Evolutionary conservation across 2,797 vertebrate species (phyloP).

Genomic region (Gadopsis bispinosus): DNA sequence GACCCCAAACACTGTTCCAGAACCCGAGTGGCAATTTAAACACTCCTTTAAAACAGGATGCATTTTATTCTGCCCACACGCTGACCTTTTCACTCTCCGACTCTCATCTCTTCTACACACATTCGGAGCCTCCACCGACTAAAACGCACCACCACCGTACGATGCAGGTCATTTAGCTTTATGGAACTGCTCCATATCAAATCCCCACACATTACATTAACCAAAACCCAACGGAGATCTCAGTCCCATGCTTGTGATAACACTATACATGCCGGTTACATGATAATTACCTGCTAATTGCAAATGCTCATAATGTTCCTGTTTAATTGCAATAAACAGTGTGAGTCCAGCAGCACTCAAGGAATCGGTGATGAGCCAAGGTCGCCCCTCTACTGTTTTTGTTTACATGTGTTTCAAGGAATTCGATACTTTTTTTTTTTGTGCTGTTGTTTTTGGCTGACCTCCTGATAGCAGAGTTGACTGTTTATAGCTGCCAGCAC

Average conservation of each 20-base stretch:
- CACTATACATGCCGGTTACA: slow-evolving; percentile 51
- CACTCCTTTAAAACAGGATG: slow-evolving; percentile 54
- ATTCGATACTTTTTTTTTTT: slow-evolving; percentile 39
- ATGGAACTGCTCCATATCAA: slow-evolving; percentile 65
- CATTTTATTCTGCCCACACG: slow-evolving; percentile 72
- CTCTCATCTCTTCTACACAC: slow-evolving; percentile 45
- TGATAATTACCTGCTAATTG: slow-evolving; percentile 69
- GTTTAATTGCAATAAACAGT: slow-evolving; percentile 68
- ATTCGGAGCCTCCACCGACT: slow-evolving; percentile 56
- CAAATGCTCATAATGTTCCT: slow-evolving; percentile 59
- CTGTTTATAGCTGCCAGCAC: slow-evolving; percentile 47
- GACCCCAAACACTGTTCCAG: slow-evolving; percentile 52
- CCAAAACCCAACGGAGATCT: slow-evolving; percentile 50
- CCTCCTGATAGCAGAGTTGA: slow-evolving; percentile 40
- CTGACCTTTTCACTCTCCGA: slow-evolving; percentile 60
- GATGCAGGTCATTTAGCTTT: slow-evolving; percentile 76
- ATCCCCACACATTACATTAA: slow-evolving; percentile 70
- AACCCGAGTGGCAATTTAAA: slow-evolving; percentile 57
- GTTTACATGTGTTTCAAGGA: slow-evolving; percentile 57
- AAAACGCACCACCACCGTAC: slow-evolving; percentile 51
- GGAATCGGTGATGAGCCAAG: slow-evolving; percentile 28
- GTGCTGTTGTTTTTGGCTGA: slow-evolving; percentile 49
- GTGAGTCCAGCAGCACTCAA: slow-evolving; percentile 40
- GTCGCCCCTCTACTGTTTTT: slow-evolving; percentile 40
- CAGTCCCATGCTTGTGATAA: slow-evolving; percentile 62